phyloP scores from a whole-genome alignment of 1,140 invertebrate genomes.

The Drosophila sp. region DNA sequence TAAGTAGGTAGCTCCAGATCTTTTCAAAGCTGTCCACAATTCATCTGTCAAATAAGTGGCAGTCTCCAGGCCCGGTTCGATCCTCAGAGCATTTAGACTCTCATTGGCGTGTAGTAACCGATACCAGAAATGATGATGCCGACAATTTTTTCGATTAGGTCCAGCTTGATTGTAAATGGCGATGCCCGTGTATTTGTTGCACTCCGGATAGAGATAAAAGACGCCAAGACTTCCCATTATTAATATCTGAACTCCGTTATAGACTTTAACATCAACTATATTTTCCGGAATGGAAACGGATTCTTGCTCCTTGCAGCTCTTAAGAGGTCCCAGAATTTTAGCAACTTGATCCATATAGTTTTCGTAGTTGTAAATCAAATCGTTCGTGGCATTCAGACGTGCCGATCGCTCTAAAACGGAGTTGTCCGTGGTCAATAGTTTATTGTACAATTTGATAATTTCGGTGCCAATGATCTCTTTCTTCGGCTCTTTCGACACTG shows the following conservation, averaged over 20 bases:
- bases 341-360: constrained; percentile 37
- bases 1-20: constrained; percentile 8
- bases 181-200: constrained; percentile 46
- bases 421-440: constrained; percentile 38
- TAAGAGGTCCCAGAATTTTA: constrained; percentile 16
- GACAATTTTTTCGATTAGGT: background rate
- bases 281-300: background rate
- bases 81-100: constrained; percentile 6
- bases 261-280: constrained; percentile 3
- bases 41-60: constrained; percentile 34
- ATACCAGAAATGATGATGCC: constrained; percentile 46
- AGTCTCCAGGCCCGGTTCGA: constrained; percentile 31
- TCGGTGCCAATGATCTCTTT: background rate
- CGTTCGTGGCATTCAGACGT: constrained; percentile 45
- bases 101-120: constrained; percentile 49
- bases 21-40: constrained; percentile 17
- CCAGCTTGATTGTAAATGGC: constrained; percentile 33
- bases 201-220: constrained; percentile 43
- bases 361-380: constrained; percentile 47
- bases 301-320: background rate
- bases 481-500: background rate
- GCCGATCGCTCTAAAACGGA: constrained; percentile 34
- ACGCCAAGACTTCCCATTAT: constrained; percentile 41
- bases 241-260: constrained; percentile 9
- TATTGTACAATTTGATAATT: constrained; percentile 35